Evolutionary conservation across 1,140 invertebrate species (phyloP).

Genomic region (Euura saliciscinereae): DNA sequence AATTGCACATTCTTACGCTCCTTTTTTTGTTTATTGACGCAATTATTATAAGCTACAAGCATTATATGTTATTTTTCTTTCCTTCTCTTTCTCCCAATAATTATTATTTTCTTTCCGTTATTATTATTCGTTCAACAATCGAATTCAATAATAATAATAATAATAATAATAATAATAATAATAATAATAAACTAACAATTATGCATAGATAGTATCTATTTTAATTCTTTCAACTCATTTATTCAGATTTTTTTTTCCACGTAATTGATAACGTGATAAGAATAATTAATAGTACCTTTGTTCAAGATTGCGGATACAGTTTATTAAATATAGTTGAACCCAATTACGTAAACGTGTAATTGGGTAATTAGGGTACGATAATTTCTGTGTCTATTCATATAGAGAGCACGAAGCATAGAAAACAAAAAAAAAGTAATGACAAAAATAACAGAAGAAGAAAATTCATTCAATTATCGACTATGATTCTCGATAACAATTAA

Average conservation of each 20-base stretch:
- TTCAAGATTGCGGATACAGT: slow-evolving; percentile 19
- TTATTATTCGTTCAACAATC: no score
- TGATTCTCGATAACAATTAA: slow-evolving; percentile 28
- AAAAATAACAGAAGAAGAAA: background rate
- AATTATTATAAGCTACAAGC: no score
- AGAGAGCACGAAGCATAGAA: slow-evolving; percentile 35
- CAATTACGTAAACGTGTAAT: slow-evolving; percentile 28
- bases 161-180: background rate
- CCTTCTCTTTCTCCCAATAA: no score
- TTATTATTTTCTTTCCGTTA: no score
- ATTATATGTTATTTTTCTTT: no score
- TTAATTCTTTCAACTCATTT: background rate
- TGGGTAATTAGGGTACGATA: slow-evolving; percentile 11
- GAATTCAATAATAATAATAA: no score
- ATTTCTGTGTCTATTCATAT: slow-evolving; percentile 21
- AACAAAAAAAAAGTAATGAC: slow-evolving; percentile 29
- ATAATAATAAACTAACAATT: slow-evolving; percentile 4
- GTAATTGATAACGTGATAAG: background rate
- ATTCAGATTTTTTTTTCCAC: background rate
- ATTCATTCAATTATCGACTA: slow-evolving; percentile 12
- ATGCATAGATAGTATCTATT: background rate
- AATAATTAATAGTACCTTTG: slow-evolving; percentile 13
- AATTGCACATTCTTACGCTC: no score
- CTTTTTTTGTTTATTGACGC: no score
- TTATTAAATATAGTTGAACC: slow-evolving; percentile 8